phyloP scores from a whole-genome alignment of 2,797 vertebrate genomes.

The Lycodopsis pacificus region DNA sequence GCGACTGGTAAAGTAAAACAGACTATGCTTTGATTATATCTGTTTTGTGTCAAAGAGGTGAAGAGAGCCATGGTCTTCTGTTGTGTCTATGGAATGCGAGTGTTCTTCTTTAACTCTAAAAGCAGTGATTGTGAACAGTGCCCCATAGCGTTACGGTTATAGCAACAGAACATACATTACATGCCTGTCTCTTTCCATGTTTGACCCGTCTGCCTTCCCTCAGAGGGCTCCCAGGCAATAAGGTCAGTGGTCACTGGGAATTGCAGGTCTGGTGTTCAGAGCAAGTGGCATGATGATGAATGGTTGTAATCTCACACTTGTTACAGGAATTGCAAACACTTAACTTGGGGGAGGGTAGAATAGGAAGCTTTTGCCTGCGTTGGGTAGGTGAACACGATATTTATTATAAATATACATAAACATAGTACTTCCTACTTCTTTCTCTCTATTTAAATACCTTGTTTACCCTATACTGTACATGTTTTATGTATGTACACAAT shows the following conservation, averaged over 20 bases:
- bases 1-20: constrained; percentile 63
- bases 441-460: constrained; percentile 62
- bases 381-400: constrained; percentile 73
- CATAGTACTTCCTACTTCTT: constrained; percentile 68
- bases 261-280: constrained; percentile 45
- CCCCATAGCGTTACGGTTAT: constrained; percentile 27
- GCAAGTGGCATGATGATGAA: constrained; percentile 71
- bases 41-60: constrained; percentile 63
- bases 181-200: constrained; percentile 5
- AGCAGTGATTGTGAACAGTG: constrained; percentile 37
- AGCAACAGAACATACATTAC: constrained; percentile 24
- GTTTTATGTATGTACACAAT: constrained; percentile 72
- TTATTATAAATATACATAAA: constrained; percentile 82
- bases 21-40: constrained; percentile 65
- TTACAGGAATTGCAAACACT: constrained; percentile 69
- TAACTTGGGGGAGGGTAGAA: constrained; percentile 48
- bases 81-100: constrained; percentile 57
- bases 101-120: constrained; percentile 44
- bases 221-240: constrained; percentile 40
- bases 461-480: constrained; percentile 72
- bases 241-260: constrained; percentile 66
- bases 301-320: constrained; percentile 72
- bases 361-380: constrained; percentile 51
- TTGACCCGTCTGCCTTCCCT: constrained; percentile 36
- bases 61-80: constrained; percentile 56